phyloP scores from a whole-genome alignment of 2,113 vertebrate genomes.

The Tautogolabrus adspersus region DNA sequence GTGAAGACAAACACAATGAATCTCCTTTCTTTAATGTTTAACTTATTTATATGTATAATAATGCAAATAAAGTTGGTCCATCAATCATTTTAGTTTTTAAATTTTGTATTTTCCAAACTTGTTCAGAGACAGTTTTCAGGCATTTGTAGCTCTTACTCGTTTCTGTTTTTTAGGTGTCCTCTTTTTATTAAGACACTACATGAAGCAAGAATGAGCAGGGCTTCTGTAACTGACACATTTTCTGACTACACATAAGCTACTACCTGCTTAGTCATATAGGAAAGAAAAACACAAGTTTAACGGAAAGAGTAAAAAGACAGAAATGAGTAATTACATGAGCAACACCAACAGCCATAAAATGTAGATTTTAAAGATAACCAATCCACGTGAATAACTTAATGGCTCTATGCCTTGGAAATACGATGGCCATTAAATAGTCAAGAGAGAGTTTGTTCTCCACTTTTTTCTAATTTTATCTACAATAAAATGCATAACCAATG shows the following conservation, averaged over 20 bases:
- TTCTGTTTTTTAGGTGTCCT: neutral
- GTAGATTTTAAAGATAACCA: neutral
- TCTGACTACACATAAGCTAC: constrained; percentile 36
- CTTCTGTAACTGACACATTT: constrained; percentile 29
- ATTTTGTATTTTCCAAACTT: neutral
- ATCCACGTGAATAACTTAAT: neutral
- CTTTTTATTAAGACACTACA: constrained; percentile 14
- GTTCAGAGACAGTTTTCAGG: neutral
- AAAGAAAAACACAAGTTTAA: constrained; percentile 14
- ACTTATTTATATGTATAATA: too few relatives aligned
- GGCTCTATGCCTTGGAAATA: neutral
- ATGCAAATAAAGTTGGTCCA: too few relatives aligned
- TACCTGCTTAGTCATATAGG: constrained; percentile 49
- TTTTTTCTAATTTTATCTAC: neutral
- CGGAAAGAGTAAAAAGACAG: constrained; percentile 17
- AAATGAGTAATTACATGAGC: neutral
- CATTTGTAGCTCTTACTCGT: neutral
- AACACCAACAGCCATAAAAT: neutral
- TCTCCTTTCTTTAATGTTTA: neutral
- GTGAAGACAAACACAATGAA: constrained; percentile 7
- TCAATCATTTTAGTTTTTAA: neutral
- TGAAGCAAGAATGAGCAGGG: constrained; percentile 12
- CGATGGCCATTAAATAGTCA: neutral
- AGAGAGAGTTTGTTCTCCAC: neutral
- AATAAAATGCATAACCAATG: constrained; percentile 13